phyloP scores from a whole-genome alignment of 2,797 vertebrate genomes.

The Ibycter americanus region DNA sequence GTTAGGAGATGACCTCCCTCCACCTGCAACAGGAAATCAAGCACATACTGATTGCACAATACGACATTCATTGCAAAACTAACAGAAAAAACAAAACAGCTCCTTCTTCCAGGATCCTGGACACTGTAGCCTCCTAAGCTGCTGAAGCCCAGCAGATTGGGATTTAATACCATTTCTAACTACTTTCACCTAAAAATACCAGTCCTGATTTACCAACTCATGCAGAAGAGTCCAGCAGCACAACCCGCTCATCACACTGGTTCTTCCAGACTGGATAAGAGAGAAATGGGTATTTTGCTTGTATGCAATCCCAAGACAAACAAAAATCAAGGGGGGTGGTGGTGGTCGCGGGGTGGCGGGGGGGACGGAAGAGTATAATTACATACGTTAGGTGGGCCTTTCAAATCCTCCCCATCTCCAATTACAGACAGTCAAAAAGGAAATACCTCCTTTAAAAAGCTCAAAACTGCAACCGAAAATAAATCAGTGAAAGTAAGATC shows the following conservation, averaged over 20 bases:
- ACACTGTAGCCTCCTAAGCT: not conserved
- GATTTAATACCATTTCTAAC: not conserved
- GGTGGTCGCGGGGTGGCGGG: not conserved
- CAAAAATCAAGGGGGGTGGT: not conserved
- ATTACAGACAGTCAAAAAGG: not conserved
- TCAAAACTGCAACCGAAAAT: not conserved
- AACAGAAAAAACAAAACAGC: not conserved
- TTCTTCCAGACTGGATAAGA: not conserved
- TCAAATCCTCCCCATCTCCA: not conserved
- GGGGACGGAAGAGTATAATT: not conserved
- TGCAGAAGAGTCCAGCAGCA: not conserved
- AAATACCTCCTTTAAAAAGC: not conserved
- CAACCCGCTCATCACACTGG: not conserved
- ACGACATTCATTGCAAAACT: not conserved
- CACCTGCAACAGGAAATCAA: not conserved
- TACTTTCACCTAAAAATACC: not conserved
- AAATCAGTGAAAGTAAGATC: conserved; percentile 25
- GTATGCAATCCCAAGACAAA: not conserved
- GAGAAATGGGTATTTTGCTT: not conserved
- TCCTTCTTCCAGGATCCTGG: not conserved
- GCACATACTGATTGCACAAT: not conserved
- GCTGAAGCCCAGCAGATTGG: not conserved
- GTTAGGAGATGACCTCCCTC: not conserved
- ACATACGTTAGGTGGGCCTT: not conserved
- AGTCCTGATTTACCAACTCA: not conserved